A percentile compares a stretch with the other conserved stretches of the same genome.
phyloP scores from a whole-genome alignment of 2,888 invertebrate genomes.

The Agrypnus murinus region DNA sequence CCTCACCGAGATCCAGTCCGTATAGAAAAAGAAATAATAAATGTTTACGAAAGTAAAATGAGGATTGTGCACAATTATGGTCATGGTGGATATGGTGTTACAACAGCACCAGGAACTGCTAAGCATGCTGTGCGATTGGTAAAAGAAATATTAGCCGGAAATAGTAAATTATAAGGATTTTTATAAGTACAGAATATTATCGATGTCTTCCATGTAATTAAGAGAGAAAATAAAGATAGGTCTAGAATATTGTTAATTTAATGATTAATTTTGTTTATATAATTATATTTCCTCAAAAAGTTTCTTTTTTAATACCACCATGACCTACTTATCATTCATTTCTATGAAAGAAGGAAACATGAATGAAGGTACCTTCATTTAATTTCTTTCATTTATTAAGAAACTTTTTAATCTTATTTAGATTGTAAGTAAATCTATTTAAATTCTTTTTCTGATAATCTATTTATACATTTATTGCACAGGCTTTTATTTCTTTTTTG shows the following conservation, averaged over 20 bases:
- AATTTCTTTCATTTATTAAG: too few relatives aligned
- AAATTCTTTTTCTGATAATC: too few relatives aligned
- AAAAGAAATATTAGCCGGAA: constrained; percentile 72
- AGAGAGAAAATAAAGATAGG: not conserved
- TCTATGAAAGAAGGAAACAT: too few relatives aligned
- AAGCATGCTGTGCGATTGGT: constrained; percentile 83
- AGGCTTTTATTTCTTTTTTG: too few relatives aligned
- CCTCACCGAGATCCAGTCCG: constrained; percentile 86
- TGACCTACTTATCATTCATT: too few relatives aligned
- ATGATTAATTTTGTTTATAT: not conserved
- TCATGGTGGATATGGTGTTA: constrained; percentile 95
- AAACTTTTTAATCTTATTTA: too few relatives aligned
- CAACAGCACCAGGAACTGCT: constrained; percentile 91
- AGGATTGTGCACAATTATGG: constrained; percentile 95
- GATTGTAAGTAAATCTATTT: too few relatives aligned
- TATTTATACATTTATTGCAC: too few relatives aligned
- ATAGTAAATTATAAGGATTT: constrained; percentile 63
- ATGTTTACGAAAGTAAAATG: constrained; percentile 69
- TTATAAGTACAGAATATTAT: not conserved
- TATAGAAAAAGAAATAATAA: constrained; percentile 78
- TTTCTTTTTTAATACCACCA: too few relatives aligned
- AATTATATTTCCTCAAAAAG: too few relatives aligned
- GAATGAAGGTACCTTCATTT: too few relatives aligned
- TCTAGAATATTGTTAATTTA: not conserved
- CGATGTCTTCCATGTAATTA: not conserved